These are phyloP conservation scores for Drosophila rufa DNA, from an alignment of 1,140 invertebrate genomes.

Conservation along the genomic window DNA sequence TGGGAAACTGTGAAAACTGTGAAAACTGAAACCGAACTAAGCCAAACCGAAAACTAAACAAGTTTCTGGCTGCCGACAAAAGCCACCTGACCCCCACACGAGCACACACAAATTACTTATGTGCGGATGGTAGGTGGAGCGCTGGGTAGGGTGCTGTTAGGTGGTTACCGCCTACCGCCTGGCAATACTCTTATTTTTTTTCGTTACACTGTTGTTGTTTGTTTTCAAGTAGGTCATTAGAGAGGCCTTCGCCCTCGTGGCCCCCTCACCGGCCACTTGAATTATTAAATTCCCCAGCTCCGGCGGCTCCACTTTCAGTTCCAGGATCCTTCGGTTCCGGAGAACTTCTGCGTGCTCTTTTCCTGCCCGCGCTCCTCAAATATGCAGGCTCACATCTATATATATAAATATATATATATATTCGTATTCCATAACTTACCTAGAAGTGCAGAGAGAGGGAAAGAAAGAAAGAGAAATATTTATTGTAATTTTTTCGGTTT, in stretches of 20 bases:
- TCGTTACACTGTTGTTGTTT: conserved; percentile 46
- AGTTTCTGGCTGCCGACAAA: conserved; percentile 58
- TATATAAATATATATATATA: conserved; percentile 13
- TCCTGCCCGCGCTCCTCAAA: conserved; percentile 18
- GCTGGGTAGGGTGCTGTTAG: neutral
- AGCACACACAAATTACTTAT: conserved; percentile 66
- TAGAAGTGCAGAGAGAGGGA: conserved; percentile 16
- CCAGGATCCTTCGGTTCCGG: neutral
- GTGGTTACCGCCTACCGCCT: neutral
- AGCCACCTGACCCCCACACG: conserved; percentile 46
- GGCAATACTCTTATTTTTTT: conserved; percentile 8
- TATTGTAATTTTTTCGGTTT: conserved; percentile 41
- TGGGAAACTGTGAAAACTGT: neutral
- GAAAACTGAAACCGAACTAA: conserved; percentile 38
- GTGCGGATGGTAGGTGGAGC: conserved; percentile 20
- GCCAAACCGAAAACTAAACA: conserved; percentile 65
- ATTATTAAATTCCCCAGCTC: conserved; percentile 71
- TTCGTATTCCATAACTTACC: conserved; percentile 49
- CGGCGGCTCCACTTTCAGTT: conserved; percentile 26
- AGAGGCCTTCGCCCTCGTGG: conserved; percentile 50
- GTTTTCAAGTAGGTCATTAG: conserved; percentile 75
- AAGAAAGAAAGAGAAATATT: conserved; percentile 22
- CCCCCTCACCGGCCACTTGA: conserved; percentile 60
- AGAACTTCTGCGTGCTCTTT: conserved; percentile 39
- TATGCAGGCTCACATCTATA: conserved; percentile 27